phyloP scores from a whole-genome alignment of 2,797 vertebrate genomes.

The Nannoperca australis region DNA sequence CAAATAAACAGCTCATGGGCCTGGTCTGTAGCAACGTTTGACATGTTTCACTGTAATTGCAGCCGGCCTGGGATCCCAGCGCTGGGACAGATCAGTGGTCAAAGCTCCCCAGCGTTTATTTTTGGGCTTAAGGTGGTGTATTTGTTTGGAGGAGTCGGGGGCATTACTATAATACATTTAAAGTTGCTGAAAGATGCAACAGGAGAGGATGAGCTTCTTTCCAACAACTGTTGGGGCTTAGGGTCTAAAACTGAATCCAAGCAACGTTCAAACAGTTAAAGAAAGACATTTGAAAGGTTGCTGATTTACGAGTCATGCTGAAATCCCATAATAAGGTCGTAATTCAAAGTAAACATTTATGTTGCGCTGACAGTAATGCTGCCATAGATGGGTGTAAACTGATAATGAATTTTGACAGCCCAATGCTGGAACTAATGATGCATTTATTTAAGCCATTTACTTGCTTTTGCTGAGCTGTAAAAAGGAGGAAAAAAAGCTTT shows the following conservation, averaged over 20 bases:
- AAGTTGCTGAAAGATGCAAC: constrained; percentile 51
- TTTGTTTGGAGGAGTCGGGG: constrained; percentile 61
- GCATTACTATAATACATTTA: constrained; percentile 52
- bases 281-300: constrained; percentile 47
- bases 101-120: constrained; percentile 52
- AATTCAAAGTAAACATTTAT: constrained; percentile 83
- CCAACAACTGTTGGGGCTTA: constrained; percentile 19
- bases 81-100: constrained; percentile 39
- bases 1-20: constrained; percentile 55
- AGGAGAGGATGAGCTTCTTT: constrained; percentile 44
- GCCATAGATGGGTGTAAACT: constrained; percentile 68
- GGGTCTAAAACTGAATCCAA: constrained; percentile 51
- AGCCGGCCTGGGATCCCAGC: constrained; percentile 23
- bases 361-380: constrained; percentile 67
- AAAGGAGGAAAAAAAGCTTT: constrained; percentile 63
- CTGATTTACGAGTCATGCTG: constrained; percentile 72
- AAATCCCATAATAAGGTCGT: constrained; percentile 71
- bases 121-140: constrained; percentile 55
- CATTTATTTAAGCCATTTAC: constrained; percentile 81
- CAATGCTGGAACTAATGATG: constrained; percentile 83
- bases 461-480: constrained; percentile 72
- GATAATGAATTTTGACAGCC: constrained; percentile 82
- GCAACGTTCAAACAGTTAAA: constrained; percentile 33
- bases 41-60: constrained; percentile 51
- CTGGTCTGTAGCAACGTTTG: constrained; percentile 44